Conservation (phyloP, 37 sponge, comb jelly and placozoan genomes). For the Beroe ovata region DNA sequence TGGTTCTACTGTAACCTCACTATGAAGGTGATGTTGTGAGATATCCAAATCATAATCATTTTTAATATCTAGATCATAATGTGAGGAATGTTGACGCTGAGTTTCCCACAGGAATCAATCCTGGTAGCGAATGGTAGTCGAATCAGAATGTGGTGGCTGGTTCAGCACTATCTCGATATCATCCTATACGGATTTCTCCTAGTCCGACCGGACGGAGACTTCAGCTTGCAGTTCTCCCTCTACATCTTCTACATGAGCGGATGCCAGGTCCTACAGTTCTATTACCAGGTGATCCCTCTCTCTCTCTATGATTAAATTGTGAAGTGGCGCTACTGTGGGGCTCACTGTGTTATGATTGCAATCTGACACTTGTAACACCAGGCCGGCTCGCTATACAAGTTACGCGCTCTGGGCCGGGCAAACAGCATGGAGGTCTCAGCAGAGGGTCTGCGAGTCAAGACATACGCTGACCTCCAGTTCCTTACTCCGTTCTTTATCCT, state of each 20-base stretch:
- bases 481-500: conserved; percentile 26
- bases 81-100: no score
- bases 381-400: conserved; percentile 17
- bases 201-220: conserved; percentile 11
- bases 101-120: conserved; percentile 36
- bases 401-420: conserved; percentile 33
- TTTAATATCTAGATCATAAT: no score
- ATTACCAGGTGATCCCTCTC: conserved; percentile 34
- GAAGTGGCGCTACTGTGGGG: no score
- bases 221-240: conserved; percentile 25
- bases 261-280: conserved; percentile 42
- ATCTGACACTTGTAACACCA: neutral
- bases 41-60: neutral
- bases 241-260: conserved; percentile 64
- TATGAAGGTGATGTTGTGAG: conserved; percentile 40
- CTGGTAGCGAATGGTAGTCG: conserved; percentile 38
- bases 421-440: conserved; percentile 35
- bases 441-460: conserved; percentile 27
- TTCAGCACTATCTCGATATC: conserved; percentile 38
- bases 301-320: neutral
- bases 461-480: conserved; percentile 9
- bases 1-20: conserved; percentile 61
- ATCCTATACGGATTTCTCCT: conserved; percentile 21
- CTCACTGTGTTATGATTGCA: no score
- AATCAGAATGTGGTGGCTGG: conserved; percentile 44